Evolutionary conservation across 2,113 vertebrate genomes (phyloP).

Genomic region (Athene noctua): DNA sequence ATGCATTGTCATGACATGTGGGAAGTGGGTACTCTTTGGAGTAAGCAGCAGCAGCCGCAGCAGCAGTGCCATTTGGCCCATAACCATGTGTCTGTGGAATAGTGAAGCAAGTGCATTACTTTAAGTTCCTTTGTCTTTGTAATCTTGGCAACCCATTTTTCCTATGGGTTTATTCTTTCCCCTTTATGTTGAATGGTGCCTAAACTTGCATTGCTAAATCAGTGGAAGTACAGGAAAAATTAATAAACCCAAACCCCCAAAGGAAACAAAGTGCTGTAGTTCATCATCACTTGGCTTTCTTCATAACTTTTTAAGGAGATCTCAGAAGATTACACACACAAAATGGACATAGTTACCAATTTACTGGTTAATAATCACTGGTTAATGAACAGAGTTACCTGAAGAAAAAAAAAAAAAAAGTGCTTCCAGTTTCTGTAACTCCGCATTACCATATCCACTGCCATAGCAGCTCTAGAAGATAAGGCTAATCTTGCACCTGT

Average conservation of each 20-base stretch:
- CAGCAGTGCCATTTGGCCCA: background rate
- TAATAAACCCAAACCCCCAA: background rate
- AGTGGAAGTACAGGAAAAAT: background rate
- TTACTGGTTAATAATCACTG: background rate
- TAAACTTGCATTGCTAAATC: background rate
- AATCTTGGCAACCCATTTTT: background rate
- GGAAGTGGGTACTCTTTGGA: background rate
- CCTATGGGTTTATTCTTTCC: background rate
- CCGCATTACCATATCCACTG: background rate
- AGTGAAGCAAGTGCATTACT: background rate
- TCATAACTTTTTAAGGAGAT: slow-evolving; percentile 1
- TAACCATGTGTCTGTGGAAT: background rate
- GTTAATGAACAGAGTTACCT: background rate
- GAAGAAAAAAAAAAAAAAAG: background rate
- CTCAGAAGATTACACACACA: background rate
- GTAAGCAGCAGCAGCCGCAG: background rate
- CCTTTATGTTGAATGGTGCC: background rate
- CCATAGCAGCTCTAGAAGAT: background rate
- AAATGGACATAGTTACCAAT: background rate
- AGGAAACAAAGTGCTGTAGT: background rate
- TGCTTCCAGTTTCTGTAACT: background rate
- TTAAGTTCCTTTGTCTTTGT: background rate
- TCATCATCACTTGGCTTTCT: slow-evolving; percentile 30
- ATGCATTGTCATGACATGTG: rapidly evolving
- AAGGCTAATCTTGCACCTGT: background rate